A percentile compares a stretch with the other conserved stretches of the same genome.
Evolutionary conservation across 2,113 vertebrate genomes (phyloP).

Genomic region (Phodopus roborovskii): DNA sequence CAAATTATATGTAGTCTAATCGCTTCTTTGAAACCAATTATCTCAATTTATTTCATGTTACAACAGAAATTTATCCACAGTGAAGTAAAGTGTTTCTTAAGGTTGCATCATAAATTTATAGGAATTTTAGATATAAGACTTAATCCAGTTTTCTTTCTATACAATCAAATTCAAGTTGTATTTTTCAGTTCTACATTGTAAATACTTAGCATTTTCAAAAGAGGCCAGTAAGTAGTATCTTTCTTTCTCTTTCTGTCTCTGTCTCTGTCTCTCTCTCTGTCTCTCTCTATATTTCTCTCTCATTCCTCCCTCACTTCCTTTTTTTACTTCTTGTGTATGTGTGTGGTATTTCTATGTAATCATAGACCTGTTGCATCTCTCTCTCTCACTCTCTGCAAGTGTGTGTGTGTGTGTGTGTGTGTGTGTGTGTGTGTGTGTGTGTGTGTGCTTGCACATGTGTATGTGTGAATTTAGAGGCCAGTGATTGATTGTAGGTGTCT

Average conservation of each 20-base stretch:
- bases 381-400: neutral
- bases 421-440: neutral
- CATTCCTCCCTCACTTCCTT: neutral
- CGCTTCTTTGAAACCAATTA: conserved; percentile 10
- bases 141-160: neutral
- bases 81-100: neutral
- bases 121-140: neutral
- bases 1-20: conserved; percentile 38
- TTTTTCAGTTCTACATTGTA: neutral
- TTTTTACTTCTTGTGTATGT: neutral
- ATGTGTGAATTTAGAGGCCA: neutral
- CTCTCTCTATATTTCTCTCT: neutral
- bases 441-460: neutral
- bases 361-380: neutral
- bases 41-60: neutral
- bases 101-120: neutral
- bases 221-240: neutral
- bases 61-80: conserved; percentile 30
- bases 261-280: no score
- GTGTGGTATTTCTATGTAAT: neutral
- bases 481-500: neutral
- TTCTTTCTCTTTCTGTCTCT: neutral
- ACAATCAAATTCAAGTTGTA: neutral
- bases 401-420: neutral
- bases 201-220: neutral